phyloP scores from a whole-genome alignment of 2,888 invertebrate genomes.

The Amphimallon solstitiale region DNA sequence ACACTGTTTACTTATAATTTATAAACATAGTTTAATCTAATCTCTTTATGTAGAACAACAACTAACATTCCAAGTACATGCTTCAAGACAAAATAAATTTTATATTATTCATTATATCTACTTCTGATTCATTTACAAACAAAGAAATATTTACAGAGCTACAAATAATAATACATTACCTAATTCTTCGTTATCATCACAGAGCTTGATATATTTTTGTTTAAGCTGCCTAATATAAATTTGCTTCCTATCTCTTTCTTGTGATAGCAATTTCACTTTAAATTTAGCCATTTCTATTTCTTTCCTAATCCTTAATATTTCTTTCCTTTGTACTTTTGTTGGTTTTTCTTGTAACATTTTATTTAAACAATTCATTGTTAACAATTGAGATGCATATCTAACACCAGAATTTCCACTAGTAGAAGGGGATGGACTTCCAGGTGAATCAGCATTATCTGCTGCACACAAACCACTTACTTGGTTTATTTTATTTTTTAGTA shows the following conservation, averaged over 20 bases:
- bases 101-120: background rate
- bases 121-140: too few species aligned
- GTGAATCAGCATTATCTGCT: constrained; percentile 32
- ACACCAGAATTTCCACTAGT: constrained; percentile 47
- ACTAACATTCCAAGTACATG: too few species aligned
- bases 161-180: constrained; percentile 62
- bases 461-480: constrained; percentile 48
- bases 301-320: constrained; percentile 72
- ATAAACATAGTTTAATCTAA: background rate
- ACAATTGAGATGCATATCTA: constrained; percentile 58
- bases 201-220: constrained; percentile 70
- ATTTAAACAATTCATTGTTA: constrained; percentile 62
- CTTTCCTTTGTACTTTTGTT: constrained; percentile 72
- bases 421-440: constrained; percentile 36
- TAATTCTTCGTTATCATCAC: constrained; percentile 76
- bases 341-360: constrained; percentile 66
- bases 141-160: background rate
- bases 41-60: background rate
- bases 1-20: too few species aligned
- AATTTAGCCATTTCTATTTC: constrained; percentile 77
- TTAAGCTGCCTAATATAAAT: constrained; percentile 72
- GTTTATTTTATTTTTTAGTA: constrained; percentile 62
- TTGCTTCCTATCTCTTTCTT: constrained; percentile 75
- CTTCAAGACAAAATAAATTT: too few species aligned
- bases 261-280: constrained; percentile 73